phyloP scores from a whole-genome alignment of 2,888 invertebrate genomes.

The Pegoplata infirma region DNA sequence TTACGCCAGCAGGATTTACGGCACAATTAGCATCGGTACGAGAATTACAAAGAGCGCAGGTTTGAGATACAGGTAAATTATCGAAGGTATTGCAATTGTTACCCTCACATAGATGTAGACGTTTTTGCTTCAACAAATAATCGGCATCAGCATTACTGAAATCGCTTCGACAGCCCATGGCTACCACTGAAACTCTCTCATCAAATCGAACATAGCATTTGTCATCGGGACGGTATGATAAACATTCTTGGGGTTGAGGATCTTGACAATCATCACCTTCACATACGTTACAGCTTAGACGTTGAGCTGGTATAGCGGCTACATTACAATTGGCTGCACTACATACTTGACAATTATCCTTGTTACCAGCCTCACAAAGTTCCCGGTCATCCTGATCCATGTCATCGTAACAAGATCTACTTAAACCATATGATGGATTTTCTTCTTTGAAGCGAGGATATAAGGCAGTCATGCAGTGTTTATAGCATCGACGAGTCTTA shows the following conservation, averaged over 20 bases:
- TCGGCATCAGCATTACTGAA: conserved; percentile 68
- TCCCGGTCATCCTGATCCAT: conserved; percentile 70
- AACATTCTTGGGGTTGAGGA: conserved; percentile 63
- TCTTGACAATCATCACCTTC: conserved; percentile 69
- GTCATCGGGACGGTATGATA: conserved; percentile 69
- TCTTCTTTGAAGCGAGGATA: conserved; percentile 67
- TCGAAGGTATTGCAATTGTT: conserved; percentile 70
- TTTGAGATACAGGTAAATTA: conserved; percentile 63
- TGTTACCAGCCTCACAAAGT: conserved; percentile 65
- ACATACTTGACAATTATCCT: conserved; percentile 68
- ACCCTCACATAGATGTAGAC: conserved; percentile 67
- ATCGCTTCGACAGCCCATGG: conserved; percentile 71
- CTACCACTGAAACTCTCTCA: conserved; percentile 65
- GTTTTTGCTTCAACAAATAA: conserved; percentile 67
- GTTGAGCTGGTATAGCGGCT: conserved; percentile 64
- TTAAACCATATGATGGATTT: conserved; percentile 70
- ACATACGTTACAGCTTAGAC: conserved; percentile 69
- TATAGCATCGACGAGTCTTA: conserved; percentile 68
- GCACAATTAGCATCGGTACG: conserved; percentile 72
- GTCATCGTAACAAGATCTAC: conserved; percentile 73
- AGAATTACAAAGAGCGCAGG: conserved; percentile 72
- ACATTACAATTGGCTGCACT: conserved; percentile 67
- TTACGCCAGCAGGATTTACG: conserved; percentile 62
- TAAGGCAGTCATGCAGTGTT: conserved; percentile 72
- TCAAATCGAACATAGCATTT: conserved; percentile 71